Percentiles rank a stretch among this genome's conserved stretches.
These are phyloP conservation scores for Lasioglossum calceatum DNA, from an alignment of 2,888 invertebrate species.

Conservation along the genomic window DNA sequence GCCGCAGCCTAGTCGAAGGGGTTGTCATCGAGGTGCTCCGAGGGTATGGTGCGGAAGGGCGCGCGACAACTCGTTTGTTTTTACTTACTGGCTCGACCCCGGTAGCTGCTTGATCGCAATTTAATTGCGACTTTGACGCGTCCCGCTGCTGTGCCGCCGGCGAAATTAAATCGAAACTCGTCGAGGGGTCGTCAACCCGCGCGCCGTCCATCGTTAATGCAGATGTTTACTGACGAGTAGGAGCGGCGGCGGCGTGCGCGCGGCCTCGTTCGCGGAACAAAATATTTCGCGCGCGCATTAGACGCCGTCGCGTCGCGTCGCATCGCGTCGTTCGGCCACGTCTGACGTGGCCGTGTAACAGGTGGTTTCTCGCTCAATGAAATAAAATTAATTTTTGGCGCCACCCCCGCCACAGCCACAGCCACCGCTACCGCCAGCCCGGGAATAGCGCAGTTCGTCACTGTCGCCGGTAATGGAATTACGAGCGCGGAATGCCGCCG, in stretches of 20 bases:
- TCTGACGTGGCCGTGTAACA: constrained; percentile 51
- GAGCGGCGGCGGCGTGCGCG: neutral
- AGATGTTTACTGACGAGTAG: neutral
- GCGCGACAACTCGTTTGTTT: constrained; percentile 7
- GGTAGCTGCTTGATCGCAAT: constrained; percentile 26
- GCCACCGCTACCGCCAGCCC: neutral
- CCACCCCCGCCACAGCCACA: neutral
- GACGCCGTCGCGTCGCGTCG: neutral
- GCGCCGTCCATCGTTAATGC: constrained; percentile 6
- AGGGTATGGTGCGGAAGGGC: neutral
- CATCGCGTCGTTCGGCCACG: neutral
- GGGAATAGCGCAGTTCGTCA: constrained; percentile 35
- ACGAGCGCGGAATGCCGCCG: constrained; percentile 20
- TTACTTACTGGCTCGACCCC: neutral
- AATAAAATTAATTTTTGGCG: constrained; percentile 60
- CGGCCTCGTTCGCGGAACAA: neutral
- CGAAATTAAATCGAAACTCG: constrained; percentile 28
- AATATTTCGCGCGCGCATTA: constrained; percentile 36
- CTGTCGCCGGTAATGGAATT: constrained; percentile 56
- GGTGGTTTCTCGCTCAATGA: constrained; percentile 55
- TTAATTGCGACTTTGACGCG: constrained; percentile 37
- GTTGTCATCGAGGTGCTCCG: constrained; percentile 5
- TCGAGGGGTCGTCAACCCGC: neutral
- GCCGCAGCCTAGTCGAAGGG: neutral
- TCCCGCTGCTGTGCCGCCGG: neutral